These are phyloP conservation scores for Aethes cnicana DNA, from an alignment of 2,888 invertebrate species.

Conservation along the genomic window DNA sequence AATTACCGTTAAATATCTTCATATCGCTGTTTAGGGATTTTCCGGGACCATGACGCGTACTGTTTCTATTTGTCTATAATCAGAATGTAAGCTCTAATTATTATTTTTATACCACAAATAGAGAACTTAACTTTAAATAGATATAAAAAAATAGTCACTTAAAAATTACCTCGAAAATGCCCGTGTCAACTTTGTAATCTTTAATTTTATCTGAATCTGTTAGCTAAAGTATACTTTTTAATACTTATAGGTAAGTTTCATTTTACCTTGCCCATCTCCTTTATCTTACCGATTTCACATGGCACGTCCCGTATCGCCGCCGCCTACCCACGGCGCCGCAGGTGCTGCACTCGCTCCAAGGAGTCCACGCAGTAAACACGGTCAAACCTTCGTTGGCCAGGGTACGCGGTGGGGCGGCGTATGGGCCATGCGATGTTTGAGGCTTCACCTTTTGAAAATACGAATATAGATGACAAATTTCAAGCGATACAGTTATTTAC, in stretches of 20 bases:
- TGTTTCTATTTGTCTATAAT: background rate
- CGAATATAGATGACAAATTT: background rate
- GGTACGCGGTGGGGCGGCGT: slow-evolving; percentile 26
- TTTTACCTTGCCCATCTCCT: too few relatives aligned
- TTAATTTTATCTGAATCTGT: too few relatives aligned
- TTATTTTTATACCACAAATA: background rate
- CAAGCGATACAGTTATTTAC: too few relatives aligned
- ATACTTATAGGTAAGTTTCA: too few relatives aligned
- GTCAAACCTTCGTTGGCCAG: slow-evolving; percentile 43
- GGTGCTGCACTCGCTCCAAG: slow-evolving; percentile 85
- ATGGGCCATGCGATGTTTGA: slow-evolving; percentile 41
- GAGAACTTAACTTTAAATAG: too few relatives aligned
- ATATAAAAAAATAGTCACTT: too few relatives aligned
- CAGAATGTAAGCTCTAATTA: too few relatives aligned
- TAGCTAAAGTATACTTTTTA: too few relatives aligned
- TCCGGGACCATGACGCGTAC: background rate
- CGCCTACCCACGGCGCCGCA: slow-evolving; percentile 83
- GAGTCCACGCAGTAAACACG: slow-evolving; percentile 82
- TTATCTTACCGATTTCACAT: slow-evolving; percentile 53
- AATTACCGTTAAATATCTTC: slow-evolving; percentile 36
- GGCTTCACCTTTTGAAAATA: slow-evolving; percentile 45
- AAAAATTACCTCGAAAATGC: too few relatives aligned
- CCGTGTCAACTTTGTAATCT: too few relatives aligned
- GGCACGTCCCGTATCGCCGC: slow-evolving; percentile 84
- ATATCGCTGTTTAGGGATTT: slow-evolving; percentile 21